phyloP scores from a whole-genome alignment of 2,888 invertebrate species.

The Protodeltote pygarga region DNA sequence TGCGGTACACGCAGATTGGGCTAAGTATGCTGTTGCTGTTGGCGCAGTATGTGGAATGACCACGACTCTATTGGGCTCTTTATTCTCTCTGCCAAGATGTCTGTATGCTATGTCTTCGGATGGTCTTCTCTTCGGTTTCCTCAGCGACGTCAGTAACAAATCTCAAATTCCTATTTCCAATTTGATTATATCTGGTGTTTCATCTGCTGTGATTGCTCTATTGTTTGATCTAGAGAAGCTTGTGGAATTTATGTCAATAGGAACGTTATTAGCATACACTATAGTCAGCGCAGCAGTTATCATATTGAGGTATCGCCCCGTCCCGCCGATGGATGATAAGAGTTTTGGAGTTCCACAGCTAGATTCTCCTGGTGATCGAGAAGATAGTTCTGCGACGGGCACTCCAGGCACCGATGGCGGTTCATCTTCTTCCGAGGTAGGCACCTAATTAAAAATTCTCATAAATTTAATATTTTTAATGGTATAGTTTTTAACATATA shows the following conservation, averaged over 20 bases:
- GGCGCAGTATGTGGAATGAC: conserved; percentile 98
- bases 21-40: conserved; percentile 93
- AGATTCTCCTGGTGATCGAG: conserved; percentile 86
- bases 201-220: conserved; percentile 92
- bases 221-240: conserved; percentile 95
- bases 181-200: conserved; percentile 91
- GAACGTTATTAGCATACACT: conserved; percentile 95
- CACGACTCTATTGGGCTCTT: conserved; percentile 93
- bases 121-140: conserved; percentile 93
- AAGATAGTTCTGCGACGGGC: conserved; percentile 88
- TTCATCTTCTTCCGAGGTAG: conserved; percentile 85
- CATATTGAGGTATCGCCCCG: conserved; percentile 92
- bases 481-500: background rate
- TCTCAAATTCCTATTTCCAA: conserved; percentile 94
- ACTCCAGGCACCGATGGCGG: conserved; percentile 88
- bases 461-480: background rate
- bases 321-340: conserved; percentile 81
- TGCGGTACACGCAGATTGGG: conserved; percentile 92
- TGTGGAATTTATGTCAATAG: conserved; percentile 98
- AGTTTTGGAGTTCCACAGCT: conserved; percentile 79
- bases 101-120: conserved; percentile 97
- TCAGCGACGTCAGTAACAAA: conserved; percentile 91
- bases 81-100: conserved; percentile 94
- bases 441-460: background rate
- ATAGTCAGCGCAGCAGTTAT: conserved; percentile 97